Evolutionary conservation across 1,140 invertebrate species (phyloP).

Genomic region (Drosophila persimilis): DNA sequence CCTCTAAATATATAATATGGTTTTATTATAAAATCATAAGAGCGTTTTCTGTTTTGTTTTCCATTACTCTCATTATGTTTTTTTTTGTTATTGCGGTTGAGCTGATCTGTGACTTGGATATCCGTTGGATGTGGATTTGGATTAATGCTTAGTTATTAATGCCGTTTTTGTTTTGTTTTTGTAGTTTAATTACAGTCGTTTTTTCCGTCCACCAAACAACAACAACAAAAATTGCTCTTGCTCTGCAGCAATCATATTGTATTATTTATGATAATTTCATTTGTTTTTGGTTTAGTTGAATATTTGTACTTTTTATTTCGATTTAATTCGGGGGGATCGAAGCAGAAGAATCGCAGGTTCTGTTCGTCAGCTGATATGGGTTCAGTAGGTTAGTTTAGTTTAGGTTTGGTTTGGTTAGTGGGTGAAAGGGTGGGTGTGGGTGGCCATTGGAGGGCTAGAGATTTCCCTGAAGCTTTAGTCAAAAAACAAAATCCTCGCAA

Average conservation of each 20-base stretch:
- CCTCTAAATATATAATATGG: slow-evolving; percentile 24
- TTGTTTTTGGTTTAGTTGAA: slow-evolving; percentile 58
- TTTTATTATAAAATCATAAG: slow-evolving; percentile 77
- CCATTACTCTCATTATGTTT: slow-evolving; percentile 13
- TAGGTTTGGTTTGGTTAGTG: slow-evolving; percentile 13
- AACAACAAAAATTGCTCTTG: slow-evolving; percentile 25
- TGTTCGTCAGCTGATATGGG: slow-evolving; percentile 30
- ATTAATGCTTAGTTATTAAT: too few relatives aligned
- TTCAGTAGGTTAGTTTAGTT: slow-evolving; percentile 18
- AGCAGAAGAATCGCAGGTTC: slow-evolving; percentile 57
- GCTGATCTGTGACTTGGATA: slow-evolving; percentile 32
- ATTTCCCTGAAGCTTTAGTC: slow-evolving; percentile 31
- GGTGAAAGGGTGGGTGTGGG: not conserved
- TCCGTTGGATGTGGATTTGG: slow-evolving; percentile 11
- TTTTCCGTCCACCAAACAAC: slow-evolving; percentile 30
- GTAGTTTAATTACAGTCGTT: slow-evolving; percentile 67
- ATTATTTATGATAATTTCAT: slow-evolving; percentile 26
- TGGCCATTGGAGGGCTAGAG: slow-evolving; percentile 14
- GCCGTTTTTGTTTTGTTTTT: slow-evolving; percentile 16
- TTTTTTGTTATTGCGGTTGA: slow-evolving; percentile 30
- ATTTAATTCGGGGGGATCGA: slow-evolving; percentile 73
- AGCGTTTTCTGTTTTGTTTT: slow-evolving; percentile 63
- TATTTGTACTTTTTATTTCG: slow-evolving; percentile 82
- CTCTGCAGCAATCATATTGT: slow-evolving; percentile 3
- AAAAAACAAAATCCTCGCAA: slow-evolving; percentile 26